These are phyloP conservation scores for Rhynchophorus ferrugineus DNA, from an alignment of 1,140 invertebrate genomes.

Conservation along the genomic window DNA sequence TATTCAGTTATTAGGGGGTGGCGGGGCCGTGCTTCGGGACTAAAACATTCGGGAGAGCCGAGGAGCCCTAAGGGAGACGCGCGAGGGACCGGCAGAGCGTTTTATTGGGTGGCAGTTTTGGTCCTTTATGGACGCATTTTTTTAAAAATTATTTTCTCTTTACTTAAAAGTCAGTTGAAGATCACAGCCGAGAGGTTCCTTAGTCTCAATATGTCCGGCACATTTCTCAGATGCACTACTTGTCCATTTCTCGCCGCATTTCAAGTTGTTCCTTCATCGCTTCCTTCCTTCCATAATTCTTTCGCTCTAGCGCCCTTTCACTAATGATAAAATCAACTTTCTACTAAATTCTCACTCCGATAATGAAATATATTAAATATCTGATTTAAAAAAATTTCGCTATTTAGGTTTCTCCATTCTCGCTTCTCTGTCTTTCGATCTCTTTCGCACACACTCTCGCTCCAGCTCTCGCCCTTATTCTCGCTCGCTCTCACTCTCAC, in stretches of 20 bases:
- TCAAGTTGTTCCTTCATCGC: too few species aligned
- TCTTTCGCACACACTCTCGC: too few species aligned
- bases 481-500: constrained; percentile 32
- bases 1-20: constrained; percentile 40
- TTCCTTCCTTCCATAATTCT: too few species aligned
- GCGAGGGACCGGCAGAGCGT: constrained; percentile 4
- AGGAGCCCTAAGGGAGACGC: too few species aligned
- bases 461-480: too few species aligned
- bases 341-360: constrained; percentile 30
- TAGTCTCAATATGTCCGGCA: constrained; percentile 2
- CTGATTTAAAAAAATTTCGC: too few species aligned
- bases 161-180: constrained; percentile 34
- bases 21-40: constrained; percentile 1
- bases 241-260: constrained; percentile 24
- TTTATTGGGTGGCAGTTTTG: constrained; percentile 1
- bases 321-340: constrained; percentile 18
- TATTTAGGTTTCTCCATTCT: constrained; percentile 25
- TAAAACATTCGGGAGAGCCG: neutral
- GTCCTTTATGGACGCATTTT: neutral
- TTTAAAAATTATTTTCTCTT: too few species aligned
- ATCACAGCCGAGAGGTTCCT: constrained; percentile 40
- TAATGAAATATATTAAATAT: constrained; percentile 30
- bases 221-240: constrained; percentile 15
- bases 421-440: constrained; percentile 10
- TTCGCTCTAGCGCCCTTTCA: too few species aligned